Conservation (phyloP, 2,113 vertebrate genomes). For the Grus americana region DNA sequence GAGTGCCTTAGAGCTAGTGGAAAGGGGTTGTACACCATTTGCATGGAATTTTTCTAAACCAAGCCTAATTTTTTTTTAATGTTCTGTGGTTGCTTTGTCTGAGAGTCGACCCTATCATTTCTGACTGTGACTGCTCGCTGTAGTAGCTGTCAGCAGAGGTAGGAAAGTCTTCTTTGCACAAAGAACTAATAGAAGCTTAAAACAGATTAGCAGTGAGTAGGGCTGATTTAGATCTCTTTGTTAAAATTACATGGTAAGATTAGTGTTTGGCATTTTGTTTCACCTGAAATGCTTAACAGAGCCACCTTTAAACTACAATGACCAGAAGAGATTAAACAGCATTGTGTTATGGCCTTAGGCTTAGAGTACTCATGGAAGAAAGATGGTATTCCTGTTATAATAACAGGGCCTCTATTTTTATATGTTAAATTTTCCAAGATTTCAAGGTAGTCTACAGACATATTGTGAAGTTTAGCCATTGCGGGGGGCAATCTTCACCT, state of each 20-base stretch:
- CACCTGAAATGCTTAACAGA: not conserved
- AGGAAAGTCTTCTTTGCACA: rapidly evolving
- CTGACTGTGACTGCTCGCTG: not conserved
- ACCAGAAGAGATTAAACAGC: not conserved
- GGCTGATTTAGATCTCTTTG: not conserved
- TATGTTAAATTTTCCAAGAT: not conserved
- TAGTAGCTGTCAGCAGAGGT: not conserved
- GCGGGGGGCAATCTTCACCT: not conserved
- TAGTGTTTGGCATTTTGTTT: not conserved
- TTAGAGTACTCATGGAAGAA: not conserved
- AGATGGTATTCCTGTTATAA: not conserved
- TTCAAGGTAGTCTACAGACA: not conserved
- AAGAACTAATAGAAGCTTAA: not conserved
- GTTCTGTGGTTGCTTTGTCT: not conserved
- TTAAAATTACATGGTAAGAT: not conserved
- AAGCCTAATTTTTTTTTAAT: not conserved
- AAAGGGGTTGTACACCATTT: not conserved
- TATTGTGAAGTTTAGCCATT: not conserved
- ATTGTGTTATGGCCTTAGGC: not conserved
- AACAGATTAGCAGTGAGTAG: not conserved
- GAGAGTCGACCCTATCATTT: not conserved
- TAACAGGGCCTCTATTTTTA: not conserved
- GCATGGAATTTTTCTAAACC: not conserved
- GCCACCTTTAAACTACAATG: not conserved
- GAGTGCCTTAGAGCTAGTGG: not conserved